Percentiles rank a stretch among this genome's conserved stretches.
These are phyloP conservation scores for Ridgeia piscesae DNA, from an alignment of 1,140 invertebrate species.

Conservation along the genomic window DNA sequence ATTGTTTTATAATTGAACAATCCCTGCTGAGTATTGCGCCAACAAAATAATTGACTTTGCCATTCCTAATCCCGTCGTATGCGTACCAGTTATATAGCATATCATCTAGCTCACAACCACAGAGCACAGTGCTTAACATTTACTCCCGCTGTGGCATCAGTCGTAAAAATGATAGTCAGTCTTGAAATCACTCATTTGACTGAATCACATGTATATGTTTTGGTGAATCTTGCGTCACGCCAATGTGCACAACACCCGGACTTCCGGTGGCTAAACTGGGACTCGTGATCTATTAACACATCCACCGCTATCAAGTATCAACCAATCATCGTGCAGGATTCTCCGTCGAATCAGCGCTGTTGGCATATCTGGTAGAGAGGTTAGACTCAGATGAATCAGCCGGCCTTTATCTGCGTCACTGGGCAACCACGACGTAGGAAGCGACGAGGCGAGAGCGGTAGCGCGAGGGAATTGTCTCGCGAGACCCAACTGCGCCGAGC, in stretches of 20 bases:
- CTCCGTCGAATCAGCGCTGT: background rate
- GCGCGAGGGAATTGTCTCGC: background rate
- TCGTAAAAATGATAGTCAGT: background rate
- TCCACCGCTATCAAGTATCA: background rate
- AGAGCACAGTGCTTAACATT: too few relatives aligned
- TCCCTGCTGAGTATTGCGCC: too few relatives aligned
- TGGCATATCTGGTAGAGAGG: background rate
- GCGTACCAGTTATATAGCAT: too few relatives aligned
- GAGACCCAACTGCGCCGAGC: background rate
- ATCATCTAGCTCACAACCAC: too few relatives aligned
- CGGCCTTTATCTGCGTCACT: background rate
- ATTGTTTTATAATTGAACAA: too few relatives aligned
- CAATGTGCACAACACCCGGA: background rate
- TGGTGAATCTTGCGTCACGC: background rate
- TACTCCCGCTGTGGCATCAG: background rate
- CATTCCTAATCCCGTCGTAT: too few relatives aligned
- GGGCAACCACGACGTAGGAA: background rate
- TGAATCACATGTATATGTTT: background rate
- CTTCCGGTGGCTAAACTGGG: background rate
- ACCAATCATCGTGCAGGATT: background rate
- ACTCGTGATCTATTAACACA: background rate
- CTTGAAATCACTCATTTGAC: background rate
- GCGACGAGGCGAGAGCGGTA: background rate
- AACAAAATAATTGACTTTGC: too few relatives aligned
- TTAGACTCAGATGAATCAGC: background rate